Evolutionary conservation across 2,888 invertebrate species (phyloP).

Genomic region (Myopa tessellatipennis): DNA sequence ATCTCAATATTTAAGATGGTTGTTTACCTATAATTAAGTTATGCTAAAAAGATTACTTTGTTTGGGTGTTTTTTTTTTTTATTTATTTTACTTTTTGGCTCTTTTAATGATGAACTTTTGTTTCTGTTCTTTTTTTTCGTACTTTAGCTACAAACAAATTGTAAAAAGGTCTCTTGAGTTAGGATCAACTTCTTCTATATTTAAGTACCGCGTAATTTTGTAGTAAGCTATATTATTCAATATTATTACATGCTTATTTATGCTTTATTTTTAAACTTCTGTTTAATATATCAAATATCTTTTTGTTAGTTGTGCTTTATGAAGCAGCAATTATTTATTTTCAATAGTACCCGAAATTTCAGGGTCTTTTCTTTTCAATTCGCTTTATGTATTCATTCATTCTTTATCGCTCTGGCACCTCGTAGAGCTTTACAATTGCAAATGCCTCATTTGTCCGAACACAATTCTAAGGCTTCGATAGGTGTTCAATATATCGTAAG

Average conservation of each 20-base stretch:
- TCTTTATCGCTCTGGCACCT: slow-evolving; percentile 20
- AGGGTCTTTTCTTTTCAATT: background rate
- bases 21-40: background rate
- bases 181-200: background rate
- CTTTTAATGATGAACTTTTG: background rate
- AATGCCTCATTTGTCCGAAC: slow-evolving; percentile 22
- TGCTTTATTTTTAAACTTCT: slow-evolving; percentile 14
- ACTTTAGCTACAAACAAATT: background rate
- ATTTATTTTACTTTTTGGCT: slow-evolving; percentile 15
- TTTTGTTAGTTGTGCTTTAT: background rate
- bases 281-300: background rate
- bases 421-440: slow-evolving; percentile 28
- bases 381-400: slow-evolving; percentile 1
- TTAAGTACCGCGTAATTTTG: slow-evolving; percentile 16
- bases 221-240: slow-evolving; percentile 8
- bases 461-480: slow-evolving; percentile 10
- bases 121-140: slow-evolving; percentile 1
- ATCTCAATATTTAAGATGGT: too few species aligned
- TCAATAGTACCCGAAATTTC: background rate
- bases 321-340: slow-evolving; percentile 9
- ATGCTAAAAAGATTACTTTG: slow-evolving; percentile 28
- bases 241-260: background rate
- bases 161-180: slow-evolving; percentile 19
- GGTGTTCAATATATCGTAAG: background rate
- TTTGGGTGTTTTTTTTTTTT: slow-evolving; percentile 6